These are phyloP conservation scores for Cydia amplana DNA, from an alignment of 1,140 invertebrate genomes.

Conservation along the genomic window DNA sequence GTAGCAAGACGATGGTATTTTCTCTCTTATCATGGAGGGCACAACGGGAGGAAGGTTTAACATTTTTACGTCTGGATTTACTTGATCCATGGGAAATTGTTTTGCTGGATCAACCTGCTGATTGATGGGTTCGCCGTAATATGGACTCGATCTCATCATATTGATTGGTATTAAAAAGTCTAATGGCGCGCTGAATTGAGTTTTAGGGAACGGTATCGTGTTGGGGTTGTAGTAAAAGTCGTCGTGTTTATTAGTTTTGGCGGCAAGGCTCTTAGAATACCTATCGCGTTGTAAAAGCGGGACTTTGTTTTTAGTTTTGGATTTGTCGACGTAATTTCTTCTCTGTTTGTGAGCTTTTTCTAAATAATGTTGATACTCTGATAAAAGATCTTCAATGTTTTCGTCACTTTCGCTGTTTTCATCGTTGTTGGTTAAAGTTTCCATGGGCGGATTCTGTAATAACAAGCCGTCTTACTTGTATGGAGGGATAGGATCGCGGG, in stretches of 20 bases:
- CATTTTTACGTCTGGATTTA: conserved; percentile 41
- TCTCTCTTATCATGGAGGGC: conserved; percentile 33
- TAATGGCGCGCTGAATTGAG: conserved; percentile 42
- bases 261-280: conserved; percentile 52
- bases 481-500: not conserved
- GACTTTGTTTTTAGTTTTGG: conserved; percentile 67
- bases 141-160: conserved; percentile 39
- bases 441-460: conserved; percentile 54
- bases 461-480: conserved; percentile 1
- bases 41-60: conserved; percentile 37
- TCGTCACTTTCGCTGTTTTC: conserved; percentile 59
- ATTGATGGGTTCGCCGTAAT: conserved; percentile 34
- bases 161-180: conserved; percentile 51
- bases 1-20: conserved; percentile 48
- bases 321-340: conserved; percentile 55
- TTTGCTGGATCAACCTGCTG: conserved; percentile 38
- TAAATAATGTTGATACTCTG: conserved; percentile 68
- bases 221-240: conserved; percentile 43
- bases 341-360: conserved; percentile 67
- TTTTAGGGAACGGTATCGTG: conserved; percentile 37
- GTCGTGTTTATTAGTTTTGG: conserved; percentile 39
- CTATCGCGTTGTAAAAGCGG: conserved; percentile 58
- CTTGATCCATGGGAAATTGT: conserved; percentile 37
- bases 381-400: conserved; percentile 60
- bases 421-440: conserved; percentile 45